A percentile compares a stretch with the other conserved stretches of the same genome.
These are phyloP conservation scores for Orgyia antiqua DNA, from an alignment of 2,888 invertebrate species.

Conservation along the genomic window DNA sequence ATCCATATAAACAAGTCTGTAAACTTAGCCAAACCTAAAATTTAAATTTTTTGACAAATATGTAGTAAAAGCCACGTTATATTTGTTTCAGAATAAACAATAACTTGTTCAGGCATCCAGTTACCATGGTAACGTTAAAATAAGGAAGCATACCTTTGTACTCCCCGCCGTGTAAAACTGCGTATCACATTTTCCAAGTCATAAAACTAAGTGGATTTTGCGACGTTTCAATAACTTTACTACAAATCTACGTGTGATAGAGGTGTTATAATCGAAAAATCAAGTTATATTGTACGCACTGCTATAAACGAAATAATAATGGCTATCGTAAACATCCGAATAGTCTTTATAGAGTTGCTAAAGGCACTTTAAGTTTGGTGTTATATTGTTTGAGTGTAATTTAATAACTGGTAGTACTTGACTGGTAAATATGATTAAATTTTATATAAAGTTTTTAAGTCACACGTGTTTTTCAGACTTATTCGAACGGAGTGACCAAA, in stretches of 20 bases:
- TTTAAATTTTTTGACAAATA: no score
- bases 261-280: conserved; percentile 21
- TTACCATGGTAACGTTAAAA: conserved; percentile 25
- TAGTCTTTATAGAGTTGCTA: conserved; percentile 13
- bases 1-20: no score
- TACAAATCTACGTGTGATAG: conserved; percentile 20
- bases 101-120: conserved; percentile 15
- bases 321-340: conserved; percentile 23
- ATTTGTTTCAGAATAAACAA: no score
- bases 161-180: conserved; percentile 24
- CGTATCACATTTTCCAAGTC: conserved; percentile 65
- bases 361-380: conserved; percentile 2
- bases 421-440: no score
- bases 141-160: conserved; percentile 27
- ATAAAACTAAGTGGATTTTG: conserved; percentile 71
- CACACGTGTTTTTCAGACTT: no score
- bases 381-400: conserved; percentile 7
- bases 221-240: conserved; percentile 65
- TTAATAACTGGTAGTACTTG: no score
- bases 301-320: conserved; percentile 13
- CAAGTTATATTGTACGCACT: conserved; percentile 13
- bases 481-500: no score
- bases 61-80: no score
- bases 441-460: no score
- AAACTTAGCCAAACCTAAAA: no score